These are phyloP conservation scores for Epizoanthus illoricatus DNA, from an alignment of 92 coral and sea anemone genomes.

Conservation along the genomic window DNA sequence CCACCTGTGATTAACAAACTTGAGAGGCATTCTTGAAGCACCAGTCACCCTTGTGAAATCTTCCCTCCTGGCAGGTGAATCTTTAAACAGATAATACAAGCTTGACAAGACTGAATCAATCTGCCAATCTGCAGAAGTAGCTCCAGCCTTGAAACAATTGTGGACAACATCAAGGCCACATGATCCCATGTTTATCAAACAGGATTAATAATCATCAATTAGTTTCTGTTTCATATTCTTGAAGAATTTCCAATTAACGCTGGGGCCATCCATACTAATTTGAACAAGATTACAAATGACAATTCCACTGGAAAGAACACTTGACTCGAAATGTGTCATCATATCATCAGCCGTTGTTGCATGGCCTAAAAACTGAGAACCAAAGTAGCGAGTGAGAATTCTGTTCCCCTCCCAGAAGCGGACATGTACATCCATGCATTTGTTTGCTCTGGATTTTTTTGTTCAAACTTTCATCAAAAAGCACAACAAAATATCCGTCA, in stretches of 20 bases:
- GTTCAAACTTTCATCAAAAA: constrained; percentile 43
- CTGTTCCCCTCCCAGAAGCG: constrained; percentile 35
- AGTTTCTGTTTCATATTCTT: constrained; percentile 30
- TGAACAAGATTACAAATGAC: constrained; percentile 49
- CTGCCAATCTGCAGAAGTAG: constrained; percentile 35
- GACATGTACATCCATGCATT: constrained; percentile 50
- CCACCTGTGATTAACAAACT: constrained; percentile 57
- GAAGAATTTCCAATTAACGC: constrained; percentile 50
- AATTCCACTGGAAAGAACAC: constrained; percentile 44
- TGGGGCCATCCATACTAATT: constrained; percentile 64
- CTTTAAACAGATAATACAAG: constrained; percentile 41
- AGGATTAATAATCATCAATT: constrained; percentile 31
- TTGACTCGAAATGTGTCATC: constrained; percentile 56
- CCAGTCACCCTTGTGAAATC: constrained; percentile 54
- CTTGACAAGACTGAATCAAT: constrained; percentile 3
- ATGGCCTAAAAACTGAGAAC: constrained; percentile 44
- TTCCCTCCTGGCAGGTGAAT: constrained; percentile 60
- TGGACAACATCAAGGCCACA: constrained; percentile 36
- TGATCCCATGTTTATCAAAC: constrained; percentile 33
- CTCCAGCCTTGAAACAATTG: constrained; percentile 32
- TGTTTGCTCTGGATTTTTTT: constrained; percentile 29
- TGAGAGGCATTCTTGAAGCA: constrained; percentile 41
- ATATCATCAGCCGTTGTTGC: constrained; percentile 65
- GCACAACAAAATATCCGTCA: constrained; percentile 35
- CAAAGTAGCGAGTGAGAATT: constrained; percentile 35